Evolutionary conservation across 2,888 invertebrate species (phyloP), one percentile per base, ranked within the genome.

Genomic region (Drosophila prostipennis): DNA sequence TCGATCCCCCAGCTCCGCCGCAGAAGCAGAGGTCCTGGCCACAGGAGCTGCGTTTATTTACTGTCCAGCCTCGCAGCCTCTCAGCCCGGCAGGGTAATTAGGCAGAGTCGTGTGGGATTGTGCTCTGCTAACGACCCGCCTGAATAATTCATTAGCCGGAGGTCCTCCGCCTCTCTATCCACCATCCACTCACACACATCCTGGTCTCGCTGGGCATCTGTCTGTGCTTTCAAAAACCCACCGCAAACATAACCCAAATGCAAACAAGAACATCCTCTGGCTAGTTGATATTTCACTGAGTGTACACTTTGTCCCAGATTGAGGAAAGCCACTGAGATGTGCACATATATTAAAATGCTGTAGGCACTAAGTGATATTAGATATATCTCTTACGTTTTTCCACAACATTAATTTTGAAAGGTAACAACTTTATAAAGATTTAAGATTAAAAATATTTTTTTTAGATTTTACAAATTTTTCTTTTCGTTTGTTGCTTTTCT

Each of bases 141-240:
- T 84, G 80, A 82, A 84, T 84, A 71, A 82, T 79, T 88, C 83
- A 84, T 86, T 78, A 80, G 71, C 40, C 40, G 19, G 68, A 23
- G 42, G 29, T 29, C 61, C 59, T 37, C 37, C 34, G 16, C n/a
- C 54, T 6, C 54, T 6, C 40, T 32, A 45, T 40, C 49, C 14
- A 46, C 19, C 51, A 16, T 19, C 39, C 42, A 10, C 49, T 53
- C 32, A 19, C 45, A 23, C 49, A 46, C 48, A 52, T 26, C 42
- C 36, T 43, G 36, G 19, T 63, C 49, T 37, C 40, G 48, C 32
- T 65, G 42, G 36, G 32, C 37, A 39, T 14, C 40, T 13, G 56
- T 32, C 23, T 11, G 36, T 48, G 58, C 53, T 67, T 63, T 70
- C 74, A 67, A 67, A 87, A 77, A 69, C 39, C 48, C 69, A 71